Percentiles rank a stretch among this genome's conserved stretches.
Evolutionary conservation across 2,888 invertebrate species (phyloP).

Genomic region (Thalpophila matura): DNA sequence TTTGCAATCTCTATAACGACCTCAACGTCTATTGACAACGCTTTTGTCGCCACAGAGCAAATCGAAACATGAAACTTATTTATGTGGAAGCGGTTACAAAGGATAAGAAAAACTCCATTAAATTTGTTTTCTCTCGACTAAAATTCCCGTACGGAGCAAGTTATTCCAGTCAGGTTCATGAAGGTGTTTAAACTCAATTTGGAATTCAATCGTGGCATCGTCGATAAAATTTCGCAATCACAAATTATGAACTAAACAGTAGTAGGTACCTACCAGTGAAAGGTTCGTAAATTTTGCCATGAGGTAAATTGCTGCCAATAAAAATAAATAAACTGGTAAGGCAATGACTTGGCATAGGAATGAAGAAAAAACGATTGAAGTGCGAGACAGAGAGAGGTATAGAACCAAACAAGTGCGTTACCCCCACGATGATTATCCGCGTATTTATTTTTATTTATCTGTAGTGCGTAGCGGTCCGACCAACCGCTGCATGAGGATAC

Average conservation of each 20-base stretch:
- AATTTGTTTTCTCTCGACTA: no score
- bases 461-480: slow-evolving; percentile 64
- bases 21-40: not conserved
- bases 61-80: not conserved
- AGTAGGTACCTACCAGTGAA: slow-evolving; percentile 72
- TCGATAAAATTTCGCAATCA: slow-evolving; percentile 33
- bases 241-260: slow-evolving; percentile 50
- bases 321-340: slow-evolving; percentile 82
- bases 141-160: not conserved
- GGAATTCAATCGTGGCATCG: slow-evolving; percentile 17
- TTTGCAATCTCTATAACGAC: not conserved
- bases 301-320: slow-evolving; percentile 78
- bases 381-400: slow-evolving; percentile 80
- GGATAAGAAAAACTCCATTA: no score
- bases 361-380: slow-evolving; percentile 76
- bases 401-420: slow-evolving; percentile 88
- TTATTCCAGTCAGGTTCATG: slow-evolving; percentile 17
- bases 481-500: slow-evolving; percentile 43
- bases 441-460: slow-evolving; percentile 84
- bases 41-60: not conserved
- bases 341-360: slow-evolving; percentile 86
- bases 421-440: slow-evolving; percentile 87
- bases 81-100: not conserved
- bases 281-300: slow-evolving; percentile 79
- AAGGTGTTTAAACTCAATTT: slow-evolving; percentile 22